A percentile compares a stretch with the other conserved stretches of the same genome.
Conservation (phyloP, 2,797 vertebrate species). For the Enteromius paludinosus region DNA sequence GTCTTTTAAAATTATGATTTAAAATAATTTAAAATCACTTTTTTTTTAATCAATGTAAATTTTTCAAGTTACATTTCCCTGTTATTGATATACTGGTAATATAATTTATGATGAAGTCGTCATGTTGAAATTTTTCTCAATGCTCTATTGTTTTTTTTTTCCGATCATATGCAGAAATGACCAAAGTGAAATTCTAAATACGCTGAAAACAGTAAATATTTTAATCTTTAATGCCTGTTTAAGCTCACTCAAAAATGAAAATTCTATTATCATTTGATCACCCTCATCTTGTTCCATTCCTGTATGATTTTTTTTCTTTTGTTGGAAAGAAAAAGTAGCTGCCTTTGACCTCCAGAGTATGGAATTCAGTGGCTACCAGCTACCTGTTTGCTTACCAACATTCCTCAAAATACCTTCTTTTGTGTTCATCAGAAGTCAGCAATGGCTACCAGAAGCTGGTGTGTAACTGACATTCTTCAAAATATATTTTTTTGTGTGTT, state of each 20-base stretch:
- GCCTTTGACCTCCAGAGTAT: background rate
- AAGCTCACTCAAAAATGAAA: background rate
- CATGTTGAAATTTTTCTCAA: background rate
- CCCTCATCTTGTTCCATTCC: background rate
- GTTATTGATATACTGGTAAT: background rate
- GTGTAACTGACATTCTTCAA: background rate
- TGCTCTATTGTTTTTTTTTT: background rate
- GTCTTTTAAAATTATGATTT: background rate
- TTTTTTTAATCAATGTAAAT: background rate
- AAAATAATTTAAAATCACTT: no score
- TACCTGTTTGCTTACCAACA: background rate
- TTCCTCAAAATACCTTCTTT: background rate
- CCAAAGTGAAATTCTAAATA: background rate
- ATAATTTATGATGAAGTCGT: background rate
- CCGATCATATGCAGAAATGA: background rate
- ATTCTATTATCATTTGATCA: background rate
- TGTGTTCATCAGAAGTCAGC: background rate
- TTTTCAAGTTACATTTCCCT: background rate
- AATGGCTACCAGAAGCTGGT: background rate
- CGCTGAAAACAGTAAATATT: background rate
- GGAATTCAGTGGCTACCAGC: background rate
- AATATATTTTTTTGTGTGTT: background rate
- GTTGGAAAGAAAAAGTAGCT: background rate
- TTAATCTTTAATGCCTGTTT: conserved; percentile 2
- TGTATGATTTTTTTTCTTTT: background rate